Base-by-base conservation (phyloP, 2,888 invertebrate species). In the Aleiodes testaceus region DNA sequence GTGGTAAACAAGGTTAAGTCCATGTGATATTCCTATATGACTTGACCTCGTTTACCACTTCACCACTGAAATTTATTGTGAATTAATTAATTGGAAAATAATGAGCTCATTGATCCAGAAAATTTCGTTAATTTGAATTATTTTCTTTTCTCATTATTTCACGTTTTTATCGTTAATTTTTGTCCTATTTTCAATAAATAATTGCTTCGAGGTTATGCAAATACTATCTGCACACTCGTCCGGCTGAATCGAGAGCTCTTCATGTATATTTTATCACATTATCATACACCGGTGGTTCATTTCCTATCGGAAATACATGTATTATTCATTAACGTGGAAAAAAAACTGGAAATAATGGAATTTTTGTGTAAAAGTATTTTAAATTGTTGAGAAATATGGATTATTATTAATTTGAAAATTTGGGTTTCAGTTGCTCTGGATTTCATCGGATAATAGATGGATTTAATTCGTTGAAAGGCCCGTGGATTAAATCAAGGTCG, bases 251-350 rank as follows among this genome's bases (percentile, higher is more conserved):
- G 59, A 59, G 42, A 59, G n/a, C 59, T 59, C 59, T 59, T n/a
- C 59, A 59, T 59, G 59, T 59, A 36, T 59, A 59, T 59, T 59
- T 59, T 59, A 59, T 59, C 59, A 14, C 59, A 36, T 59, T 59
- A 42, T 14, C 59, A 59, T 59, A 59, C 36, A 16, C 59, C 59
- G 42, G 59, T 59, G 59, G 59, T 59, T 59, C 36, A 59, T 59
- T 59, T 59, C 59, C 59, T 59, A 59, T 59, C 59, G 59, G 59
- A 42, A 59, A 59, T 59, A 5, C 42, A 59, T 59, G 59, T 18
- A 59, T 59, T 59, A 59, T 59, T 59, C 59, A 59, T 59, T 36
- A 36, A 36, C 36, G 36, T 26, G 36, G 9, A 36, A 36, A 9
- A 36, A 36, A 36, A 36, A n/a, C n/a, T n/a, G n/a, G 2, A 36